phyloP scores from a whole-genome alignment of 2,797 vertebrate genomes.

The Xerus rutilus region DNA sequence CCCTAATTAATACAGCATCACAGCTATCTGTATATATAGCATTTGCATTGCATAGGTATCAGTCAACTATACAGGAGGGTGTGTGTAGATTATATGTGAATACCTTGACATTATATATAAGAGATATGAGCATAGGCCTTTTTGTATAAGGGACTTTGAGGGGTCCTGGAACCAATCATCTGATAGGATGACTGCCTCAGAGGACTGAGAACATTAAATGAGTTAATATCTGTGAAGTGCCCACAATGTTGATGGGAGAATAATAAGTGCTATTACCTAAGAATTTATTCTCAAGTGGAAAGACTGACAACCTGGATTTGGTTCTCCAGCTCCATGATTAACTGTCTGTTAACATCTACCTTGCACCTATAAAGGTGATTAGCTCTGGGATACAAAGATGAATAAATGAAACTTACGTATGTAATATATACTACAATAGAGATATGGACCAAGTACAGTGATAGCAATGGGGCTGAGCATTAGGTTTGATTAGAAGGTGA shows the following conservation, averaged over 20 bases:
- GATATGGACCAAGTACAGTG: neutral
- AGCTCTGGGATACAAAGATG: slow-evolving; percentile 34
- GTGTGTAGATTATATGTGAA: neutral
- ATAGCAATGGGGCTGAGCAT: neutral
- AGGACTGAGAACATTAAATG: neutral
- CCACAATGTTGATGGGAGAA: neutral
- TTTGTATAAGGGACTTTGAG: neutral
- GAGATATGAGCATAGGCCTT: neutral
- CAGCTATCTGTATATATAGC: neutral
- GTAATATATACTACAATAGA: neutral
- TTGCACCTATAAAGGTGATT: neutral
- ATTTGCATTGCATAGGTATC: neutral
- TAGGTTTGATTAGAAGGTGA: slow-evolving; percentile 18
- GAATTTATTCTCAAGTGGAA: neutral
- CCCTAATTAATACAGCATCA: neutral
- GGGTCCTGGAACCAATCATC: neutral
- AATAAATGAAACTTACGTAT: neutral
- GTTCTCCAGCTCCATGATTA: neutral
- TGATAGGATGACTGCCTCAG: neutral
- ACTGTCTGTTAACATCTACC: neutral
- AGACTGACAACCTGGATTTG: slow-evolving; percentile 10
- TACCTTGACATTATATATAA: neutral
- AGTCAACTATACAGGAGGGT: neutral
- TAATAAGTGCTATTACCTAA: neutral
- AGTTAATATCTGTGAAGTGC: neutral